Evolutionary conservation across 2,888 invertebrate species (phyloP).

Genomic region (Corbicula japonica): DNA sequence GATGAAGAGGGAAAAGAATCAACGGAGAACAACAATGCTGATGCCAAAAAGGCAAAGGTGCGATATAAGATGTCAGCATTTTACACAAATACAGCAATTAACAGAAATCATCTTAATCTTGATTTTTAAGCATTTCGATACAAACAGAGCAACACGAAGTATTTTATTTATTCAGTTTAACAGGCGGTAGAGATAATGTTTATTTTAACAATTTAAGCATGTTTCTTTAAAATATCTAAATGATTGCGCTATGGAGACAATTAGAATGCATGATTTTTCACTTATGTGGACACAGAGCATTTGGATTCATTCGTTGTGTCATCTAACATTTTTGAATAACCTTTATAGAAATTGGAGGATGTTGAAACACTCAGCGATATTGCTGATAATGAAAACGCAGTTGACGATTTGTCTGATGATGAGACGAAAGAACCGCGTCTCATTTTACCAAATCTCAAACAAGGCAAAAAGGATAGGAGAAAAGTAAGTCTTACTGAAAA

Average conservation of each 20-base stretch:
- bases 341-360: conserved; percentile 59
- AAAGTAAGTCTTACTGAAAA: conserved; percentile 61
- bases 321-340: too few species aligned
- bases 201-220: too few species aligned
- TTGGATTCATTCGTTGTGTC: not conserved
- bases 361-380: conserved; percentile 68
- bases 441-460: conserved; percentile 62
- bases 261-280: not conserved
- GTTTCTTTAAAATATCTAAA: not conserved
- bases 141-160: too few species aligned
- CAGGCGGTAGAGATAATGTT: too few species aligned
- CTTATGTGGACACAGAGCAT: conserved; percentile 13
- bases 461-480: conserved; percentile 49
- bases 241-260: conserved; percentile 17
- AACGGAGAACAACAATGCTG: too few species aligned
- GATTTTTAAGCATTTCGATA: too few species aligned
- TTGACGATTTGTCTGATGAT: conserved; percentile 62
- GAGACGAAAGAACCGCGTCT: conserved; percentile 61
- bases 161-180: too few species aligned
- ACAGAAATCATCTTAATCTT: too few species aligned
- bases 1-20: conserved; percentile 55
- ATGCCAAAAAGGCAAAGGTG: conserved; percentile 31
- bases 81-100: too few species aligned
- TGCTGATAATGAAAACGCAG: conserved; percentile 65
- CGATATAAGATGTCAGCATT: too few species aligned